These are phyloP conservation scores for Hypsibius dujardini DNA, from an alignment of 1,140 invertebrate genomes.

Conservation along the genomic window DNA sequence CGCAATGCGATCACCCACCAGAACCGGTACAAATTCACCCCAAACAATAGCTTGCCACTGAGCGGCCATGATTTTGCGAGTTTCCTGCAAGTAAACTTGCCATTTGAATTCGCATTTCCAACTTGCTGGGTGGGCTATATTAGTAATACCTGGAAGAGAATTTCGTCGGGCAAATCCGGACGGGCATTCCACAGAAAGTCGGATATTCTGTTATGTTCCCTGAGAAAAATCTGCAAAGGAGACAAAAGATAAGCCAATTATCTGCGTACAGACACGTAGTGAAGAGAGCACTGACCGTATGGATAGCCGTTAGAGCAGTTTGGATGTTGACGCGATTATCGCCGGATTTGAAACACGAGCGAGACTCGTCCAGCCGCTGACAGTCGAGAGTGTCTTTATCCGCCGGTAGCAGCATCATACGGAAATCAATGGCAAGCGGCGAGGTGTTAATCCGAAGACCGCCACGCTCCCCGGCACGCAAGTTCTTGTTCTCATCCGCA, in stretches of 20 bases:
- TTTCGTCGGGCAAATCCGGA: background rate
- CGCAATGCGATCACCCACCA: constrained; percentile 9
- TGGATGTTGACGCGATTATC: constrained; percentile 39
- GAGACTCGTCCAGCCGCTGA: constrained; percentile 14
- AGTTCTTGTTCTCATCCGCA: constrained; percentile 24
- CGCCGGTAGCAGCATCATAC: constrained; percentile 5
- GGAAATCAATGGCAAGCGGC: constrained; percentile 3
- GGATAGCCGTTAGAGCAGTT: constrained; percentile 38
- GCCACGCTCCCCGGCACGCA: constrained; percentile 7
- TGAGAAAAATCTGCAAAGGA: constrained; percentile 33
- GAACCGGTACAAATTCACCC: constrained; percentile 1
- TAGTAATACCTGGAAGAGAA: background rate
- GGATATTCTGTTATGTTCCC: constrained; percentile 76
- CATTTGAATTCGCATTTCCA: background rate
- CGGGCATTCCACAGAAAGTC: constrained; percentile 29
- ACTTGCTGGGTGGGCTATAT: background rate
- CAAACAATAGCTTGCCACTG: constrained; percentile 14
- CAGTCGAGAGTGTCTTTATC: constrained; percentile 15
- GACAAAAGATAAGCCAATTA: background rate
- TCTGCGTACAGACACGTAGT: background rate
- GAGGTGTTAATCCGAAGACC: constrained; percentile 12
- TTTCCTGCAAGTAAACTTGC: background rate
- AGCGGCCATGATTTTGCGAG: background rate
- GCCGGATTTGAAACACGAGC: constrained; percentile 5
- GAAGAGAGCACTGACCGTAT: constrained; percentile 32